These are phyloP conservation scores for Novumbra hubbsi DNA, from an alignment of 2,797 vertebrate species.

Conservation along the genomic window DNA sequence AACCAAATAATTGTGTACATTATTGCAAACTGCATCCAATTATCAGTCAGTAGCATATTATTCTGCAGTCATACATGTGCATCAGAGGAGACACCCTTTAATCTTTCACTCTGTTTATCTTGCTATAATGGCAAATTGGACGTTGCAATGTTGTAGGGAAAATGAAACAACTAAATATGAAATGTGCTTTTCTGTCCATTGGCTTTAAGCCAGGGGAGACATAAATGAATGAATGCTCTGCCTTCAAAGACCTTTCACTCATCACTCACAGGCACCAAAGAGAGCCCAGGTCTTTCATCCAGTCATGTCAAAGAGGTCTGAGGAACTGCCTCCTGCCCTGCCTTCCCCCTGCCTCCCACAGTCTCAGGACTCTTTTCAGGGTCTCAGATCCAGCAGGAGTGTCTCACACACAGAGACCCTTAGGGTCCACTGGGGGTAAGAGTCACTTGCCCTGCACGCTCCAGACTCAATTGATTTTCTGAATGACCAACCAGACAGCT, in stretches of 20 bases:
- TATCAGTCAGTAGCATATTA: no score
- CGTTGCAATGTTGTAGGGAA: no score
- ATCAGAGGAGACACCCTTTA: no score
- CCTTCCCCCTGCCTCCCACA: conserved; percentile 10
- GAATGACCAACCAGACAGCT: conserved; percentile 25
- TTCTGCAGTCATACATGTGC: no score
- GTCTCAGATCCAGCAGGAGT: neutral
- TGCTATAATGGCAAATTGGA: no score
- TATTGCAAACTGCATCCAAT: no score
- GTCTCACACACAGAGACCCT: neutral
- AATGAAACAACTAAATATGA: neutral
- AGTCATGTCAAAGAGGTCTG: conserved; percentile 21
- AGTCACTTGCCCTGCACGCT: conserved; percentile 29
- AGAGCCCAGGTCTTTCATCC: conserved; percentile 30
- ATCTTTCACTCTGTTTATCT: no score
- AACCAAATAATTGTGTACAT: no score
- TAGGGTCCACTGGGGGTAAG: neutral
- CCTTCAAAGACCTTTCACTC: conserved; percentile 37
- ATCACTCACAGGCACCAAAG: conserved; percentile 41
- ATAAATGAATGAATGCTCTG: neutral
- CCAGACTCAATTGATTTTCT: conserved; percentile 26
- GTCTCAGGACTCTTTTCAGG: neutral
- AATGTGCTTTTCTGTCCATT: neutral
- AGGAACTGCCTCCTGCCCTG: conserved; percentile 21
- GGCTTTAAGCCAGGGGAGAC: neutral